Evolutionary conservation across 2,113 vertebrate species (phyloP), one percentile per base, ranked within the genome.

Genomic region (Paramisgurnus dabryanus): DNA sequence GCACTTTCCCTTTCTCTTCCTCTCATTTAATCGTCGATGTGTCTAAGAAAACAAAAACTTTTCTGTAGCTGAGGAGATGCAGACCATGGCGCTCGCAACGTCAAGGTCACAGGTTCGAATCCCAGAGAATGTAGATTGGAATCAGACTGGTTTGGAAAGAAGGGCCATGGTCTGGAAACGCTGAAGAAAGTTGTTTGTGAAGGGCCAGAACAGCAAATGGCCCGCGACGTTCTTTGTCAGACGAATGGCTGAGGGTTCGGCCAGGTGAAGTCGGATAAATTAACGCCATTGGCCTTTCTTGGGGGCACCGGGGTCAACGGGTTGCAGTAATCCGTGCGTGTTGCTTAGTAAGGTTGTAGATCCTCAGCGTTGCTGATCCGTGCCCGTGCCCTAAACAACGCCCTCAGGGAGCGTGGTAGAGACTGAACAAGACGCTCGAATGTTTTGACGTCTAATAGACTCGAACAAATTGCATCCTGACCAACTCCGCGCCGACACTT

Each of bases 361-460:
- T 57, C 75, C 58, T 40, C 68, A 61, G 82, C 22, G 53, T 39
- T 66, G 64, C 22, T 76, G 70, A 83, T 80, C 78, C 60, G 64
- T 60, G 22, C 8, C 80, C 45, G 58, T 57, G 47, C 58, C 75
- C 66, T 70, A 43, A 68, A 73, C 47, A 5, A 15, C 12, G 4
- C 40, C 81, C 61, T 57, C 75, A 3, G 64, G 69, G 81, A 79
- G 55, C 6, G 41, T 3, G 9, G 47, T 50, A 60, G 78, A 22
- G 7, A 17, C 34, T 60, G 58, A 55, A 7, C 55, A 3, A 4
- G 64, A 41, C 43, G 63, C 53, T 47, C 27, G 34, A 49, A 41
- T 74, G 63, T 83, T 83, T 79, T 65, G 77, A 81, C 40, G 7
- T 73, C 12, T 64, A 80, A 78, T 76, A 74, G 69, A 57, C 78